Base-by-base conservation (phyloP, 2,797 vertebrate genomes). In the Alexandromys oeconomus region DNA sequence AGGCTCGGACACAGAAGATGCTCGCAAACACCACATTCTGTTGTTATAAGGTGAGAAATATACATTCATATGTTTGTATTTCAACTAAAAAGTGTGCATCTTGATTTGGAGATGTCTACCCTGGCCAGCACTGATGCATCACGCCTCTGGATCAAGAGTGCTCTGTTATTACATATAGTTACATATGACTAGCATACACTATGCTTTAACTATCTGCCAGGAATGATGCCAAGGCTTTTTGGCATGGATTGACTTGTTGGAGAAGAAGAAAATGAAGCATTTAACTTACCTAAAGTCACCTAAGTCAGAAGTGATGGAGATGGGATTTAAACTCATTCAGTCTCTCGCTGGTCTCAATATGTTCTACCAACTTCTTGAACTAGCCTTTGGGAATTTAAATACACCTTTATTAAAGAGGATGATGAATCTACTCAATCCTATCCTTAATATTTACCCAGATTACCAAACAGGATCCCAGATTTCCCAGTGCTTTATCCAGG, bases 31-130 rank as follows among this genome's bases (percentile, higher is more conserved):
- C 29, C 74, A 69, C 29, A 37, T 59, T 94, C 17, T 92, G 12
- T 90, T 91, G 63, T 82, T 67, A 93, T 57, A 59, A 77, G 71
- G 15, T 21, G 65, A 94, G 87, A 96, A 71, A 91, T 57, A 74
- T 0, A 59, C 69, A 81, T 31, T 94, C 29, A 0, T 19, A 34
- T 12, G 71, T 73, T 88, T 95, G 87, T 87, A 92, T 85, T 77
- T 34, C 31, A 86, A 84, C 59, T 19, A 67, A n/a, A 57, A 59
- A 59, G 12, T n/a, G 3, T 43, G 13, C 34, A 29, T 77, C n/a
- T 88, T 48, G 89, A 79, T 87, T 84, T 84, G 76, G 13, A 95
- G 89, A 48, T 76, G 92, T 34, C 12, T 69, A 3, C 15, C 23
- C 7, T 27, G 37, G 43, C 59, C 31, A 73, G 14, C 2, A 6